Base-by-base conservation (phyloP, 2,113 vertebrate genomes). In the Gnathonemus echidnorhynchus region DNA sequence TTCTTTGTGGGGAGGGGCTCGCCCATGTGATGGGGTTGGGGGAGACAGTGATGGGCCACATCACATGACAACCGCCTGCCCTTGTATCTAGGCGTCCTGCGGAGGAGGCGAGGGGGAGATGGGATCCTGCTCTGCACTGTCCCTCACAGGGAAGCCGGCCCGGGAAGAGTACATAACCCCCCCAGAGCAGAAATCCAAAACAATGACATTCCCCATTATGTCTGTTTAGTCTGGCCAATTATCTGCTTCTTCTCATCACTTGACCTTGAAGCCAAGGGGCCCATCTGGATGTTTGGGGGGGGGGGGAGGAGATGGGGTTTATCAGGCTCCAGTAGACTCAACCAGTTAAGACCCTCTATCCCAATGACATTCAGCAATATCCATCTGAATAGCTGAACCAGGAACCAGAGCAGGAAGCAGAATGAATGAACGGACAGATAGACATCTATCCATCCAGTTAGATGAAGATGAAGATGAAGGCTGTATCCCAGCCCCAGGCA, bases 211-310 rank as follows among this genome's bases (percentile, higher is more conserved):
- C 97, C 97, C 97, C 94, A 96, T 96, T 90, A 96, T 94, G 95
- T 96, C 96, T 99, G 97, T 99, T 99, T 98, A 98, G 97, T 98
- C 98, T 99, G 97, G 96, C 96, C 92, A 96, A 96, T 96, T 96
- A 97, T 97, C 97, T 97, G 96, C 95, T 97, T 96, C 91, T 96
- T 97, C 96, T 95, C 97, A 96, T 96, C 96, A 96, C 94, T 97
- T 97, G 96, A 97, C 97, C 97, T 95, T 95, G 96, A 96, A 95
- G 96, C 95, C 94, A 94, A 95, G 95, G 95, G 92, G 94, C 94
- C 95, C 96, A 95, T 97, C 96, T 97, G 96, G 92, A 90, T 89
- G 90, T 88, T 27, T 2, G 77, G 83, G 3, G 27, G 74, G 83
- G 83, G 3, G 27, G 53, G 3, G 70, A 31, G 27, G 19, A 58